Evolutionary conservation across 2,113 vertebrate species (phyloP), one percentile per base, ranked within the genome.

Genomic region (Thunnus maccoyii): DNA sequence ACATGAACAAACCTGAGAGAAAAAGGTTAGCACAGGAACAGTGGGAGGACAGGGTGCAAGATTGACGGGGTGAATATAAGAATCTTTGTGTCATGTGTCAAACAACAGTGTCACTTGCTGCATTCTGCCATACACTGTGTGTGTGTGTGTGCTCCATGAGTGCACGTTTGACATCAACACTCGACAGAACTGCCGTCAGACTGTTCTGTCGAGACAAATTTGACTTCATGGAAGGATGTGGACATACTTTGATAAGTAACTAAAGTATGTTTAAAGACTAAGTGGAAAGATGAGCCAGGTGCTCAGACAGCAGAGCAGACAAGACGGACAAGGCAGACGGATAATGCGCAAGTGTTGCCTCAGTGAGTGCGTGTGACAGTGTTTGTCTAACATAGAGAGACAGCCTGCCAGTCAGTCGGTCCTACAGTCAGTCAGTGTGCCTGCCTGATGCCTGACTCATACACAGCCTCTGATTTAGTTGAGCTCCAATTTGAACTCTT

Each of bases 1-100:
- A 52, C 87, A 85, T 73, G 76, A 91, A 87, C 86, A 87, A 90
- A 89, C 86, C 83, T 87, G 83, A 93, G 76, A 20, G 58, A 56
- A 32, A 47, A 30, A 60, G 47, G 25, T 7, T 63, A 80, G n/a
- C 16, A 20, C 10, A 32, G 44, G 25, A 50, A 61, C 51, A 63
- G 56, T 15, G 27, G 14, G 60, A 48, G 51, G 50, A 48, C 13
- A n/a, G 58, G 27, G 18, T 5, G 3, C 14, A 25, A 6, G 52
- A 65, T 12, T 44, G 58, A 66, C 52, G 13, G 4, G 20, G 52
- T 32, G 5, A 51, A 67, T 68, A 74, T 55, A 30, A 18, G 64
- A 75, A 71, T 76, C 70, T 55, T 41, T 86, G 64, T 7, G 41
- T 11, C 6, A 68, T 44, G 61, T 56, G 73, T 72, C 56, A 44